Evolutionary conservation across 2,797 vertebrate species (phyloP).

Genomic region (Gorsachius magnificus): DNA sequence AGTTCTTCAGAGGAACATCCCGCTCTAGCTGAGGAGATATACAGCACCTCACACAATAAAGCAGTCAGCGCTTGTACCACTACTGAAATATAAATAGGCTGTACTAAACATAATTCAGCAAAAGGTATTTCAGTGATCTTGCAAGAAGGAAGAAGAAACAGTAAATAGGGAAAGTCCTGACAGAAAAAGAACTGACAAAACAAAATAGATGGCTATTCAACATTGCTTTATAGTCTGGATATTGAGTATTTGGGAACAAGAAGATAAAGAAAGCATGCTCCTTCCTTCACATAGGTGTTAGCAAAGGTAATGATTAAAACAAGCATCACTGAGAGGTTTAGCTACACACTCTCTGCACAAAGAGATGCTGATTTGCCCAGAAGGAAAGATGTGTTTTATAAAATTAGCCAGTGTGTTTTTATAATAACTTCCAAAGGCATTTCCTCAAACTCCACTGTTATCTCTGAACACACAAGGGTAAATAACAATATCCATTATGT

Average conservation of each 20-base stretch:
- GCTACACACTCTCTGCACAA: not conserved
- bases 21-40: not conserved
- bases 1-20: not conserved
- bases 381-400: not conserved
- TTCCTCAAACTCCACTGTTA: not conserved
- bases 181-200: not conserved
- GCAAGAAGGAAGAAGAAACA: not conserved
- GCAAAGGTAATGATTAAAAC: not conserved
- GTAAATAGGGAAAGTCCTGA: not conserved
- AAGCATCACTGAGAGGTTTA: not conserved
- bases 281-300: not conserved
- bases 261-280: not conserved
- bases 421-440: not conserved
- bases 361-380: not conserved
- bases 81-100: not conserved
- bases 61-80: not conserved
- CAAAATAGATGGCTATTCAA: not conserved
- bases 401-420: not conserved
- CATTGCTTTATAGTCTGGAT: not conserved
- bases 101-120: not conserved
- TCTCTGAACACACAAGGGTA: not conserved
- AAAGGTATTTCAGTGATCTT: not conserved
- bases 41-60: not conserved
- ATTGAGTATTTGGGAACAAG: not conserved
- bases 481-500: slow-evolving; percentile 22